Percentiles rank a stretch among this genome's conserved stretches.
These are phyloP conservation scores for Tillus elongatus DNA, from an alignment of 2,888 invertebrate genomes.

Conservation along the genomic window DNA sequence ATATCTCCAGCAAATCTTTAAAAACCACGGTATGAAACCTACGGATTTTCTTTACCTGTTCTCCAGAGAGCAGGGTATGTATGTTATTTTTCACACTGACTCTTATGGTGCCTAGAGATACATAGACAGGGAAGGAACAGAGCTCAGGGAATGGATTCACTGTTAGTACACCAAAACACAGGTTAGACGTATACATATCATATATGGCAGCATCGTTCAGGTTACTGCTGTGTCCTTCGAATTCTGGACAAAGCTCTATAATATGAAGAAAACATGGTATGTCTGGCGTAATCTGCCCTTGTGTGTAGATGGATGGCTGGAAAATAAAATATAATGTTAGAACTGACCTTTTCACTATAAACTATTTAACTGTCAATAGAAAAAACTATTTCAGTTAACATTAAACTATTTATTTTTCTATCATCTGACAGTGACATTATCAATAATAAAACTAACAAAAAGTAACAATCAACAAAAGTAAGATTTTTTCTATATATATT, in stretches of 20 bases:
- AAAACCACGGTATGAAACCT: conserved; percentile 71
- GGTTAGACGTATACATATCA: conserved; percentile 43
- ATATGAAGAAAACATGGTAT: conserved; percentile 46
- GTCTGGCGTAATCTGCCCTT: conserved; percentile 37
- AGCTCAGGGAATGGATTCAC: conserved; percentile 50
- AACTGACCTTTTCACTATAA: too few relatives aligned
- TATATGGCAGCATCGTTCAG: conserved; percentile 48
- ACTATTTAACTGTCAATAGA: too few relatives aligned
- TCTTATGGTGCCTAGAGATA: conserved; percentile 53
- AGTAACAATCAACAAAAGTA: too few relatives aligned
- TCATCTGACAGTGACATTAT: too few relatives aligned
- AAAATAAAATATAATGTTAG: too few relatives aligned
- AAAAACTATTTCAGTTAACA: too few relatives aligned
- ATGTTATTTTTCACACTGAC: conserved; percentile 48
- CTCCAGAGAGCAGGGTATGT: conserved; percentile 40
- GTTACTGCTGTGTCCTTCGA: conserved; percentile 38
- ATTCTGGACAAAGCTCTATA: conserved; percentile 49
- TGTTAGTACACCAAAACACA: conserved; percentile 58
- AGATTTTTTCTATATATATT: too few relatives aligned
- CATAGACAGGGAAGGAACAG: conserved; percentile 65
- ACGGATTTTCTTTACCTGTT: conserved; percentile 47
- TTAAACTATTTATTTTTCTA: too few relatives aligned
- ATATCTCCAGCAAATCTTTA: conserved; percentile 54
- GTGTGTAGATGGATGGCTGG: conserved; percentile 47
- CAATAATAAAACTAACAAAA: too few relatives aligned